Conservation (phyloP, 1,140 invertebrate species). For the Latrodectus geometricus region DNA sequence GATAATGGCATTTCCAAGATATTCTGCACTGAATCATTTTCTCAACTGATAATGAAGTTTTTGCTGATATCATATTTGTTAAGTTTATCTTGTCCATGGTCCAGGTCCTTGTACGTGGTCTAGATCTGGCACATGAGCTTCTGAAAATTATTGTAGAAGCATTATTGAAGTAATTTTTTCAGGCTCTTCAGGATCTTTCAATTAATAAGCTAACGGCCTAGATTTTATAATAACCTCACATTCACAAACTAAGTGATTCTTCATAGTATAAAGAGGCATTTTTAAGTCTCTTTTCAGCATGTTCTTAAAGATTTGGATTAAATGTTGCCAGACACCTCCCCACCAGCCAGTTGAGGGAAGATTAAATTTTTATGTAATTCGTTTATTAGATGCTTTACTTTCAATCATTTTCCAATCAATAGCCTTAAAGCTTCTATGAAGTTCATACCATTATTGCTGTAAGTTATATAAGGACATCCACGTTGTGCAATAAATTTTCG, state of each 20-base stretch:
- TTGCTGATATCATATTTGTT: neutral
- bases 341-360: neutral
- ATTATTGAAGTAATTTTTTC: neutral
- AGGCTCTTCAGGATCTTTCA: constrained; percentile 8
- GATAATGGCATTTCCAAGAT: neutral
- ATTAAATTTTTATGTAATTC: constrained; percentile 16
- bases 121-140: neutral
- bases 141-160: neutral
- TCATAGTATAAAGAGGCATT: too few species aligned
- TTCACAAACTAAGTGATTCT: constrained; percentile 9
- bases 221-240: constrained; percentile 5
- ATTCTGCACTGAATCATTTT: neutral
- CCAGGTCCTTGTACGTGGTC: too few species aligned
- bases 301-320: neutral
- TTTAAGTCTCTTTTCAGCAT: constrained; percentile 5
- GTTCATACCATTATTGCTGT: too few species aligned
- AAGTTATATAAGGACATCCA: constrained; percentile 65
- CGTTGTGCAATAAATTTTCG: constrained; percentile 68
- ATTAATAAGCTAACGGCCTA: constrained; percentile 3
- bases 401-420: neutral
- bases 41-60: neutral
- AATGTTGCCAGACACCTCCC: constrained; percentile 24
- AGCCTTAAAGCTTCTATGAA: constrained; percentile 65
- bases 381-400: neutral
- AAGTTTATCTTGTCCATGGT: neutral